A percentile compares a stretch with the other conserved stretches of the same genome.
Evolutionary conservation across 92 coral and sea anemone genomes (phyloP).

Genomic region (Bergia sp.): DNA sequence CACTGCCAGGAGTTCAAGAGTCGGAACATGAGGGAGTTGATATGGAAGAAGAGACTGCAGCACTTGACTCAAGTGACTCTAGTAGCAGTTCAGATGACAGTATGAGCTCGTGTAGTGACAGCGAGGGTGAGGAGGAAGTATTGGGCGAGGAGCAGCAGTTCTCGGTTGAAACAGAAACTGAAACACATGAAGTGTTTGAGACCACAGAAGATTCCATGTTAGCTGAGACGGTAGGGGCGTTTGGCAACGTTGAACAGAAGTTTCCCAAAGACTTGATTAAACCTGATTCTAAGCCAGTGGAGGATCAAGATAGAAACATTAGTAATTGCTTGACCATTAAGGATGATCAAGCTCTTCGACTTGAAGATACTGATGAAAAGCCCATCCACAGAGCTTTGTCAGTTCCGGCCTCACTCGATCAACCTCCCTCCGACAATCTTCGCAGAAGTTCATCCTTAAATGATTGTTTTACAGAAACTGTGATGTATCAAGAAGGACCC

Average conservation of each 20-base stretch:
- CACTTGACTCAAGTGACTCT: neutral
- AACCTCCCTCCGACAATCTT: neutral
- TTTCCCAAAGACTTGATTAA: neutral
- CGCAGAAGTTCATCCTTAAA: conserved; percentile 15
- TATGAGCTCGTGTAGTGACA: conserved; percentile 30
- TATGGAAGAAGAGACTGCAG: conserved; percentile 4
- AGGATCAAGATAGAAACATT: neutral
- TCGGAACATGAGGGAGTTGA: conserved; percentile 19
- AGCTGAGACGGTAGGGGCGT: neutral
- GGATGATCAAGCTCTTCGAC: neutral
- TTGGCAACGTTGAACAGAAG: neutral
- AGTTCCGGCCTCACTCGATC: conserved; percentile 21
- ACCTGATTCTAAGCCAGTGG: neutral
- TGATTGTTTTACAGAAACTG: neutral
- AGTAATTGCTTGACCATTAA: neutral
- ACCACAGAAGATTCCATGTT: neutral
- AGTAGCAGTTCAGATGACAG: conserved; percentile 43
- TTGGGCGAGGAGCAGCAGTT: neutral
- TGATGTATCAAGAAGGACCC: neutral
- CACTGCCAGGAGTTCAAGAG: neutral
- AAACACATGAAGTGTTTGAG: neutral
- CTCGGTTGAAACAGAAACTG: neutral
- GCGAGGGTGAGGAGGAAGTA: neutral
- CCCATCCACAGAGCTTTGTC: conserved; percentile 17
- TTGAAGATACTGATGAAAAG: neutral